Conservation (phyloP, 2,797 vertebrate genomes). For the Xenentodon cancila region DNA sequence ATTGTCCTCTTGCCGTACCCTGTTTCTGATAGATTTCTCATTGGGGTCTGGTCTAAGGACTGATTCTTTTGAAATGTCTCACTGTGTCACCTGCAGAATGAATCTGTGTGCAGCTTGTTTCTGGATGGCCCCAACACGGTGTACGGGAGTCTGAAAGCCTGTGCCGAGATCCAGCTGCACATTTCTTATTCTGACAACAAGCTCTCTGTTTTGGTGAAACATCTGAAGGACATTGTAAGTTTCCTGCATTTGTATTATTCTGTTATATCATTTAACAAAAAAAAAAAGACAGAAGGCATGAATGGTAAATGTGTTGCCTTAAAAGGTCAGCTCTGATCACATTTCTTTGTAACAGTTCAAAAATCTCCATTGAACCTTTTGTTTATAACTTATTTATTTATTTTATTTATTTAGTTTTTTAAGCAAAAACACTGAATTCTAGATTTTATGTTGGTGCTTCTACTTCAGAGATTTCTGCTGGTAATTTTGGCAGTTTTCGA, state of each 20-base stretch:
- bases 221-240: slow-evolving; percentile 87
- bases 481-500: too few relatives aligned
- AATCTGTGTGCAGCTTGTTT: slow-evolving; percentile 86
- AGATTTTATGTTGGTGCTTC: too few relatives aligned
- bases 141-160: slow-evolving; percentile 40
- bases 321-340: too few relatives aligned
- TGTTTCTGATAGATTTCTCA: background rate
- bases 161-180: slow-evolving; percentile 81
- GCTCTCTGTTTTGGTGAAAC: slow-evolving; percentile 85
- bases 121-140: slow-evolving; percentile 78
- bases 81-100: slow-evolving; percentile 78
- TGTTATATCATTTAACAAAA: background rate
- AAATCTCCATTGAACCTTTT: too few relatives aligned
- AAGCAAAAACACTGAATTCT: too few relatives aligned
- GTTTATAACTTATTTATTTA: too few relatives aligned
- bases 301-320: background rate
- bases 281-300: background rate
- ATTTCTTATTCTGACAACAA: slow-evolving; percentile 72
- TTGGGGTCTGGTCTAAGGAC: background rate
- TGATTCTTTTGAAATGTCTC: slow-evolving; percentile 7
- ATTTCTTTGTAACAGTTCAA: too few relatives aligned
- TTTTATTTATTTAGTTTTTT: too few relatives aligned
- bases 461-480: too few relatives aligned
- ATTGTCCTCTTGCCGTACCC: background rate
- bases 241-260: slow-evolving; percentile 3